Evolutionary conservation across 1,140 invertebrate species (phyloP).

Genomic region (Medauroidea extradentata): DNA sequence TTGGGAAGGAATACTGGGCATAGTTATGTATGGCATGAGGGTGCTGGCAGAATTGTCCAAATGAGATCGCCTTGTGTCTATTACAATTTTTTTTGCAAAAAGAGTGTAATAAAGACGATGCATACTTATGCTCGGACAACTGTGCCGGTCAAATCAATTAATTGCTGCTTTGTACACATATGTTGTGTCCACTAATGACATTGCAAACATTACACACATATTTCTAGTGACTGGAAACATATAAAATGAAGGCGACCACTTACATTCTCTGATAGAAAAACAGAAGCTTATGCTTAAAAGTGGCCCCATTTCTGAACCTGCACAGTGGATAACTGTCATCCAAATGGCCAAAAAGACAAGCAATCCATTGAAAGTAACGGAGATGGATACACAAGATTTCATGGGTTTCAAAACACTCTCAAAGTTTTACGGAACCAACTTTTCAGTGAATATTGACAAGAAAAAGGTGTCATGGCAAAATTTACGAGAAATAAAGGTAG

Average conservation of each 20-base stretch:
- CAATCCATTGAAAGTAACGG: background rate
- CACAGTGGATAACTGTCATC: conserved; percentile 1
- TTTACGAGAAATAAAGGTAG: background rate
- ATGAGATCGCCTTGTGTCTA: conserved; percentile 4
- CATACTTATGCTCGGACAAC: conserved; percentile 14
- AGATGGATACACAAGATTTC: background rate
- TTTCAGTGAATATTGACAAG: background rate
- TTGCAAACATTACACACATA: conserved; percentile 16
- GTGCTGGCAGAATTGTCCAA: background rate
- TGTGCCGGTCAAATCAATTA: conserved; percentile 13
- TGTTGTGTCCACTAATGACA: background rate
- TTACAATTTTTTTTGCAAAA: conserved; percentile 7
- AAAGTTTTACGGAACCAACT: background rate
- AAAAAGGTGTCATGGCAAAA: background rate
- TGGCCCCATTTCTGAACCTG: background rate
- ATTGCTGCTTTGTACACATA: conserved; percentile 7
- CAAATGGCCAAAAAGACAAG: conserved; percentile 1
- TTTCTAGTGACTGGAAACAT: conserved; percentile 15
- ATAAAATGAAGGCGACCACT: conserved; percentile 5
- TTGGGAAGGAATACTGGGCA: background rate
- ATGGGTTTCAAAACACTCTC: background rate
- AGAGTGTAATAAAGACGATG: background rate
- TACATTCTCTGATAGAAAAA: conserved; percentile 10
- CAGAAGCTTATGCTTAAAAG: background rate
- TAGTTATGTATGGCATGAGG: conserved; percentile 18